Base-by-base conservation (phyloP, 2,797 vertebrate genomes). In the Selene dorsalis region DNA sequence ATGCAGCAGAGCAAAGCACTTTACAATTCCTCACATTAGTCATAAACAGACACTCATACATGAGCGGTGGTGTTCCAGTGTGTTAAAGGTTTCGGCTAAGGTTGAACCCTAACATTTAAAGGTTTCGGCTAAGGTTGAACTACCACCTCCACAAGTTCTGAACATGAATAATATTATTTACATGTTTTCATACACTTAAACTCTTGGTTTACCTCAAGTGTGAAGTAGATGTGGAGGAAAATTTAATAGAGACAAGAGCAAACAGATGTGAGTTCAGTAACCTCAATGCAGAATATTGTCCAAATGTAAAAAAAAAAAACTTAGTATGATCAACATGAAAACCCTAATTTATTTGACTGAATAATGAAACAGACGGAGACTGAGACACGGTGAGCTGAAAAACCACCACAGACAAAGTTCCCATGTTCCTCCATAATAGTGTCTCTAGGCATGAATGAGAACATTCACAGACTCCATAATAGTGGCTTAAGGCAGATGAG, bases 321-420 rank as follows among this genome's bases (percentile, higher is more conserved):
- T 35, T 1, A 66, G 4, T 6, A 24, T 58, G 2, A 75, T 10
- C 68, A 30, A 77, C 24, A 14, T 58, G 14, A 78, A 82, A 82
- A 84, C 75, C 0, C 70, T 65, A 16, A 75, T 88, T 85, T 88
- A 90, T 86, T 90, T 72, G 38, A 80, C 24, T 38, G 41, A 9
- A 73, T 75, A 64, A 41, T 77, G n/a, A 80, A 65, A 75, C 62
- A 16, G 18, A 77, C 50, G 9, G 9, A 59, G 62, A 61, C 6
- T 1, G 1, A 57, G n/a, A 70, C 43, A 55, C 0, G 13, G 0
- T 30, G 41, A 13, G 24, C 55, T 0, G 4, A 18, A 43, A 60
- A 35, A 68, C 0, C n/a, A 10, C 20, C 22, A 2, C 32, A 43
- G 0, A 48, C 52, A 57, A 45, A 75, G 28, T 48, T 47, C 56